phyloP scores from a whole-genome alignment of 1,140 invertebrate species.

The Brachionus manjavacas region DNA sequence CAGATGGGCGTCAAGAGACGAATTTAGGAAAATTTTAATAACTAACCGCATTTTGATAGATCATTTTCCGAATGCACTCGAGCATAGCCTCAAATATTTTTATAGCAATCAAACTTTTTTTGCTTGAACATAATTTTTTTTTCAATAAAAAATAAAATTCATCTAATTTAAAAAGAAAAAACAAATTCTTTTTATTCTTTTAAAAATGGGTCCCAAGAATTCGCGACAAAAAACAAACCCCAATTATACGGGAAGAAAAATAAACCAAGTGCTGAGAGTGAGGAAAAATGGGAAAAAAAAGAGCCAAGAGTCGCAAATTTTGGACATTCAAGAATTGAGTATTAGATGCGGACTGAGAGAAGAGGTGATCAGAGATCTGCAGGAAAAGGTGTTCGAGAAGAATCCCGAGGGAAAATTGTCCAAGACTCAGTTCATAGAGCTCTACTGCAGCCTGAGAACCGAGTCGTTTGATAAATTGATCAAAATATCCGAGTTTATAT shows the following conservation, averaged over 20 bases:
- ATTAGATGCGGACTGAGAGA: neutral
- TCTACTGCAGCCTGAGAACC: neutral
- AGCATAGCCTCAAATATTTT: conserved; percentile 35
- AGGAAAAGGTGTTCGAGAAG: neutral
- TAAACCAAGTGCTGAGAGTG: neutral
- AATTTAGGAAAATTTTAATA: conserved; percentile 40
- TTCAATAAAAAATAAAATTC: neutral
- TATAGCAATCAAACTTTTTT: neutral
- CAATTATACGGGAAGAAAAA: neutral
- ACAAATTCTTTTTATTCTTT: neutral
- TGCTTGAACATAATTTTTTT: neutral
- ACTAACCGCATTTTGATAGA: conserved; percentile 39
- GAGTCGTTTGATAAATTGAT: neutral
- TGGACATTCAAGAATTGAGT: neutral
- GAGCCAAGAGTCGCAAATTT: neutral
- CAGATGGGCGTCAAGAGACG: conserved; percentile 14
- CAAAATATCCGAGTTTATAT: neutral
- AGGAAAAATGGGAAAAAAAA: neutral
- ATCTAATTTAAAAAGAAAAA: neutral
- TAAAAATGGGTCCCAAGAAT: neutral
- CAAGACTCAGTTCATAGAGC: neutral
- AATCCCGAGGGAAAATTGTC: neutral
- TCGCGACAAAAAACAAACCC: neutral
- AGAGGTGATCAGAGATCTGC: neutral
- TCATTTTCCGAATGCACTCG: conserved; percentile 35